A percentile compares a stretch with the other conserved stretches of the same genome.
Conservation (phyloP, 2,113 vertebrate genomes). For the Ariopsis seemanni region DNA sequence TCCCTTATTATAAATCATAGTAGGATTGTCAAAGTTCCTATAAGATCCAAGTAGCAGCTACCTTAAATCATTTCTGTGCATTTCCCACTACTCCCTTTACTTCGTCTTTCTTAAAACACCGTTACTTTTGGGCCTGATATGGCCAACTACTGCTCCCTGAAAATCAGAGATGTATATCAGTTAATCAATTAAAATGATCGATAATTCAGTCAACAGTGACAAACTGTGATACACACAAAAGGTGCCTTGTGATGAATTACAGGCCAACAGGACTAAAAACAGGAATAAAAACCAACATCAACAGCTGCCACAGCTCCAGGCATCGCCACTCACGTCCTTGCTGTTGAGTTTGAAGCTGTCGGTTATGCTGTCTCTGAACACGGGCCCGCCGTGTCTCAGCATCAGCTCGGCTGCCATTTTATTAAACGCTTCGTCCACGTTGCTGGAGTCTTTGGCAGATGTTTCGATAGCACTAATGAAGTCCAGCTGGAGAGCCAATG, state of each 20-base stretch:
- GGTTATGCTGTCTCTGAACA: slow-evolving; percentile 79
- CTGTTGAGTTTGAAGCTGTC: slow-evolving; percentile 86
- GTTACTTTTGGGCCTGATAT: not conserved
- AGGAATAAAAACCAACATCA: slow-evolving; percentile 62
- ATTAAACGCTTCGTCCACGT: slow-evolving; percentile 84
- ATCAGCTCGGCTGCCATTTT: slow-evolving; percentile 84
- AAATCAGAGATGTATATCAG: not conserved
- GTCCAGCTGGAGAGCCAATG: slow-evolving; percentile 77
- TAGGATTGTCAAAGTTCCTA: not conserved
- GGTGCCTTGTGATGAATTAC: not conserved
- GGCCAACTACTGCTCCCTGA: slow-evolving; percentile 1
- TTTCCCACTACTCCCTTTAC: not conserved
- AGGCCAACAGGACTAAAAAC: not conserved
- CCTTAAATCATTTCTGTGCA: not conserved
- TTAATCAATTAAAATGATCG: not conserved
- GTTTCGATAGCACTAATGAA: slow-evolving; percentile 84
- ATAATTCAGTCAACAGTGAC: not conserved
- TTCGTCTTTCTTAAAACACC: not conserved
- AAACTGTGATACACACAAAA: not conserved
- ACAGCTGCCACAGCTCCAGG: slow-evolving; percentile 82
- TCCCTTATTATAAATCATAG: not conserved
- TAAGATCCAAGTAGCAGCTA: not conserved
- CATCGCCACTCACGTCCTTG: slow-evolving; percentile 74
- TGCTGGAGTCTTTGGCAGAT: slow-evolving; percentile 84
- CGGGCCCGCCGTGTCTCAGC: slow-evolving; percentile 80